Evolutionary conservation across 2,888 invertebrate genomes (phyloP).

Genomic region (Lomographa bimaculata): DNA sequence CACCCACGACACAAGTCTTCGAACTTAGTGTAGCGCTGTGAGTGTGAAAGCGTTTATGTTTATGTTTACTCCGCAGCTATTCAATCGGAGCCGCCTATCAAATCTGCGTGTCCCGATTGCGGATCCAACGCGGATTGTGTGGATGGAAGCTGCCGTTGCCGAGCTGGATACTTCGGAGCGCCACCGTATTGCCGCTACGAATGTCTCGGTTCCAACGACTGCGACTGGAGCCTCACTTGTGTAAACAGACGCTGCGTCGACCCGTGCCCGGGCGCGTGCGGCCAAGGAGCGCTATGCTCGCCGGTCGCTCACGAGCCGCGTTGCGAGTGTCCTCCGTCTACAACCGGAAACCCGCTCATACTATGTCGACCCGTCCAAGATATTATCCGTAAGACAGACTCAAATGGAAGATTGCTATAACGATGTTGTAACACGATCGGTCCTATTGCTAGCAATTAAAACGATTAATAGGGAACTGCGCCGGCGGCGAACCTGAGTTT

Average conservation of each 20-base stretch:
- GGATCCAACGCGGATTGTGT: conserved; percentile 90
- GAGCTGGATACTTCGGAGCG: conserved; percentile 86
- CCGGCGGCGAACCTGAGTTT: conserved; percentile 55
- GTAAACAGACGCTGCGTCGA: conserved; percentile 88
- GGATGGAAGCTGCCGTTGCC: conserved; percentile 87
- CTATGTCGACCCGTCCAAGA: conserved; percentile 84
- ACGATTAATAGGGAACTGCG: conserved; percentile 33
- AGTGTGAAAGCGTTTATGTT: no score
- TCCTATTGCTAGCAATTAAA: conserved; percentile 27
- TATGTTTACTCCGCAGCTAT: no score
- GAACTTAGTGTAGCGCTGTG: no score
- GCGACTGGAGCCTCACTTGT: conserved; percentile 87
- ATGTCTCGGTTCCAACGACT: conserved; percentile 88
- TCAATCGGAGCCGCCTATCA: conserved; percentile 55
- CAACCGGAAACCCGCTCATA: conserved; percentile 89
- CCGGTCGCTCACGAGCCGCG: conserved; percentile 88
- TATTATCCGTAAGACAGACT: conserved; percentile 76
- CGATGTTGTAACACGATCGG: conserved; percentile 18
- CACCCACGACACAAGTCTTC: no score
- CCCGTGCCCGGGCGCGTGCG: conserved; percentile 90
- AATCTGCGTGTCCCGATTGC: conserved; percentile 87
- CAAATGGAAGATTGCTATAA: conserved; percentile 63
- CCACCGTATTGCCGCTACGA: conserved; percentile 90
- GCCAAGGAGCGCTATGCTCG: conserved; percentile 87
- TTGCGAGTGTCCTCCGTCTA: conserved; percentile 87